Conservation (phyloP, 1,140 invertebrate genomes). For the Planococcus citri region DNA sequence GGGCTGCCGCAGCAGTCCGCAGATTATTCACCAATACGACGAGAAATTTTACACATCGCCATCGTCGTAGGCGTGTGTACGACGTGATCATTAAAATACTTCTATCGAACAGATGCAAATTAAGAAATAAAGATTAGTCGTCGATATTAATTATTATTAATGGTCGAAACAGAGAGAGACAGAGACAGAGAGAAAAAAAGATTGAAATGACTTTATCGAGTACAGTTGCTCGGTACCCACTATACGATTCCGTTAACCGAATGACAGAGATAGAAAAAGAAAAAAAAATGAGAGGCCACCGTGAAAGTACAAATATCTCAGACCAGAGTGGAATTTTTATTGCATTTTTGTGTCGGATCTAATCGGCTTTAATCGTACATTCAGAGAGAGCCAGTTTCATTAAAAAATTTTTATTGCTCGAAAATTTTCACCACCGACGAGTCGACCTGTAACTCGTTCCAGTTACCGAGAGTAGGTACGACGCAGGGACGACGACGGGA, state of each 20-base stretch:
- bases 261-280: too few relatives aligned
- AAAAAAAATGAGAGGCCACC: not conserved
- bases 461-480: too few relatives aligned
- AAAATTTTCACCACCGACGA: not conserved
- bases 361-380: not conserved
- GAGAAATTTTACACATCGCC: not conserved
- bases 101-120: not conserved
- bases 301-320: not conserved
- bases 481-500: too few relatives aligned
- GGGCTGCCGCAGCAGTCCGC: too few relatives aligned
- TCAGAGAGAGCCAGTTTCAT: not conserved
- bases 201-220: not conserved
- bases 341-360: not conserved
- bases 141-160: conserved; percentile 8
- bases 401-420: not conserved
- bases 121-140: not conserved
- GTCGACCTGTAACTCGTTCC: too few relatives aligned
- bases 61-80: not conserved
- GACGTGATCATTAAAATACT: not conserved
- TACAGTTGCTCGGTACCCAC: too few relatives aligned
- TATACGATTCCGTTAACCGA: not conserved
- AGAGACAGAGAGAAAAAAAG: too few relatives aligned
- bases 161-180: too few relatives aligned
- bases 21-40: too few relatives aligned
- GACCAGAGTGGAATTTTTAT: not conserved